Percentiles rank a stretch among this genome's conserved stretches.
These are phyloP conservation scores for Oxystoma pomonae DNA, from an alignment of 2,888 invertebrate genomes.

Conservation along the genomic window DNA sequence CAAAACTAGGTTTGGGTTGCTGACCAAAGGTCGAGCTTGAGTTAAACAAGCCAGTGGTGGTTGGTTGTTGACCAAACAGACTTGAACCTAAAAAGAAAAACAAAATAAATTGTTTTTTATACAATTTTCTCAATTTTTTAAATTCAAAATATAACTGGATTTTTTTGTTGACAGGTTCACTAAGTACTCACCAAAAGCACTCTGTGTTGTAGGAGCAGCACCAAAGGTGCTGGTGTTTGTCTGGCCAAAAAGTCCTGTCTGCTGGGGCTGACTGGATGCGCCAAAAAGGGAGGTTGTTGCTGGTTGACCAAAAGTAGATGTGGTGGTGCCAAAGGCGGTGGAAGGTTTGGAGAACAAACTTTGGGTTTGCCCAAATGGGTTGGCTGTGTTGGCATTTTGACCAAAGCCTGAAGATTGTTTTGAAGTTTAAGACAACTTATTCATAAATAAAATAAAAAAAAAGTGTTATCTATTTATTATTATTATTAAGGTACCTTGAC, in stretches of 20 bases:
- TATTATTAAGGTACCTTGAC: no score
- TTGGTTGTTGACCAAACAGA: slow-evolving; percentile 19
- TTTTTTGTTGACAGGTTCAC: no score
- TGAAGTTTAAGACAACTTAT: background rate
- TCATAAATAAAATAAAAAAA: no score
- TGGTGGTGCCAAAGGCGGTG: slow-evolving; percentile 58
- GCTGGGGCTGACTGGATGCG: slow-evolving; percentile 50
- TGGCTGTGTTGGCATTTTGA: slow-evolving; percentile 28
- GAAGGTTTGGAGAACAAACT: slow-evolving; percentile 51
- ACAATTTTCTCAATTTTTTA: background rate
- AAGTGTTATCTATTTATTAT: no score
- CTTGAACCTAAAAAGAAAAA: slow-evolving; percentile 14
- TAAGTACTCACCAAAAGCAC: slow-evolving; percentile 39
- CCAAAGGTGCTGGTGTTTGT: slow-evolving; percentile 64
- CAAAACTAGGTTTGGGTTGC: slow-evolving; percentile 54
- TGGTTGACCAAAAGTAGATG: slow-evolving; percentile 64
- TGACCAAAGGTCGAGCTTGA: slow-evolving; percentile 54
- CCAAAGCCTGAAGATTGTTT: slow-evolving; percentile 35
- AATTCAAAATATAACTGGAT: no score
- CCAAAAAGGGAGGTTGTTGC: slow-evolving; percentile 49
- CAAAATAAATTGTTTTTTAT: background rate
- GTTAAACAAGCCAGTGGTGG: slow-evolving; percentile 59
- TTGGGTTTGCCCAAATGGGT: slow-evolving; percentile 42
- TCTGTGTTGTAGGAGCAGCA: slow-evolving; percentile 53
- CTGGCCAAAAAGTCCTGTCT: slow-evolving; percentile 57